Evolutionary conservation across 2,113 vertebrate species (phyloP).

Genomic region (Motacilla alba): DNA sequence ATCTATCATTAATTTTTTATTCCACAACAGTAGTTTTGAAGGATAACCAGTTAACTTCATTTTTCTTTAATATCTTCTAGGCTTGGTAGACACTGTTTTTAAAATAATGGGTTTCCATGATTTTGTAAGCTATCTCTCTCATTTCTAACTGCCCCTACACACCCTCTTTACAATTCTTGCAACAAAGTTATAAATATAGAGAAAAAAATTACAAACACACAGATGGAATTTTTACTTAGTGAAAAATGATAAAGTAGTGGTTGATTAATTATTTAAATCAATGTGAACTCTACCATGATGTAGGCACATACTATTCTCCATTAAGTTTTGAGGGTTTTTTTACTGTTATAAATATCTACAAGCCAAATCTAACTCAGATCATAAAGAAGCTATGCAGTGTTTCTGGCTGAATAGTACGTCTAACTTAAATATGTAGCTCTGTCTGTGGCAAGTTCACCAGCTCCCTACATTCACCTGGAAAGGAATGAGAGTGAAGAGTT

Average conservation of each 20-base stretch:
- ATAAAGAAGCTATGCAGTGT: background rate
- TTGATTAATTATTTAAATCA: conserved; percentile 7
- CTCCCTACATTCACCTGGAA: background rate
- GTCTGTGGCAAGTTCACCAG: background rate
- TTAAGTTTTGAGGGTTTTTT: background rate
- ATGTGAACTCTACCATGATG: background rate
- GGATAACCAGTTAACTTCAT: background rate
- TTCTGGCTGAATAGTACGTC: background rate
- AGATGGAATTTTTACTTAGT: background rate
- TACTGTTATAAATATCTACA: background rate
- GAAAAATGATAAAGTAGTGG: background rate
- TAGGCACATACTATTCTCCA: background rate
- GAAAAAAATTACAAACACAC: background rate
- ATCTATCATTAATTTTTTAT: conserved; percentile 22
- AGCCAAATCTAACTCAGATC: background rate
- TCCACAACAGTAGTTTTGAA: conserved; percentile 19
- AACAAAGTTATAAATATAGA: background rate
- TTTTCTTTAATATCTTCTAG: background rate
- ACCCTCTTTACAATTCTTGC: background rate
- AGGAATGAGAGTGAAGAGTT: background rate
- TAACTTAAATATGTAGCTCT: background rate
- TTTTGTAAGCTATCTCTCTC: background rate
- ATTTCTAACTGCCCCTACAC: background rate
- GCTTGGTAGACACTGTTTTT: background rate
- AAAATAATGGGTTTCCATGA: background rate